Conservation (phyloP, 2,888 invertebrate genomes). For the Bruchidius siliquastri region DNA sequence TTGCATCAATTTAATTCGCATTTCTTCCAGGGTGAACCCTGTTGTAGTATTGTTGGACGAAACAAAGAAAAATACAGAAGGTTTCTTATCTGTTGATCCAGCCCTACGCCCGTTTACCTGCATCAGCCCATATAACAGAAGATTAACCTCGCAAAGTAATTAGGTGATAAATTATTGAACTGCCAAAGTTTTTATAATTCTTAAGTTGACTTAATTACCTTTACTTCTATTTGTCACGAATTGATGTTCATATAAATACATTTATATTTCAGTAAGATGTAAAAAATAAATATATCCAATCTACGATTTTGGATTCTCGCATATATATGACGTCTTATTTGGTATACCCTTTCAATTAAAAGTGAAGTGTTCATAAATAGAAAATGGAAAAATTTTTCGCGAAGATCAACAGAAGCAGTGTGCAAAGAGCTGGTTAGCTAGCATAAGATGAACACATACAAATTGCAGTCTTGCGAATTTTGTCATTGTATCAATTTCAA, state of each 20-base stretch:
- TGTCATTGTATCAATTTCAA: no score
- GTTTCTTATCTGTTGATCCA: conserved; percentile 39
- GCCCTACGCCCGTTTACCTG: conserved; percentile 42
- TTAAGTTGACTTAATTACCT: neutral
- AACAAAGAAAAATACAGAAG: conserved; percentile 29
- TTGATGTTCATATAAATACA: neutral
- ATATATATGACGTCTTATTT: no score
- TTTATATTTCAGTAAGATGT: neutral
- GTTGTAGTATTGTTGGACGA: conserved; percentile 30
- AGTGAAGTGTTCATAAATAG: no score
- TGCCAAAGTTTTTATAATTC: neutral
- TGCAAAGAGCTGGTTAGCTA: no score
- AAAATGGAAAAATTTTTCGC: no score
- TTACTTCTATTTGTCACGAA: neutral
- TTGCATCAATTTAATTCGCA: conserved; percentile 23
- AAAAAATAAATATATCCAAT: no score
- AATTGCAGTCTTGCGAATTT: no score
- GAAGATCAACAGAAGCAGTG: no score
- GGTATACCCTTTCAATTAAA: no score
- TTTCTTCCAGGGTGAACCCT: conserved; percentile 9
- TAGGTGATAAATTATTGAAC: conserved; percentile 1
- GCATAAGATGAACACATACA: no score
- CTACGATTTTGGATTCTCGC: no score
- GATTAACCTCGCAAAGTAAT: conserved; percentile 8
- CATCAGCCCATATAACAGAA: conserved; percentile 36